phyloP scores from a whole-genome alignment of 2,888 invertebrate genomes.

The Drepana falcataria region DNA sequence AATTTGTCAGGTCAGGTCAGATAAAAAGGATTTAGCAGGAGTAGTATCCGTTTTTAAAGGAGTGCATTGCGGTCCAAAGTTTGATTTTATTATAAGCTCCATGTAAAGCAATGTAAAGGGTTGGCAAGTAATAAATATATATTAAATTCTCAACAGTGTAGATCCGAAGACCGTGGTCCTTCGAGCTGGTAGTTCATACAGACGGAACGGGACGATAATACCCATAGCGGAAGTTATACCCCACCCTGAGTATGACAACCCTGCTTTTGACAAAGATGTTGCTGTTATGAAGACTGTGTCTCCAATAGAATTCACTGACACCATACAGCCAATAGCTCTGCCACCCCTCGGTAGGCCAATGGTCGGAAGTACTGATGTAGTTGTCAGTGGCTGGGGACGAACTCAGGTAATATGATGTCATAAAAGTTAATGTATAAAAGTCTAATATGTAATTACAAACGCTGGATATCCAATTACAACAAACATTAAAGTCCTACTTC shows the following conservation, averaged over 20 bases:
- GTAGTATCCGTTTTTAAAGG: no score
- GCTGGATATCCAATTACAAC: no score
- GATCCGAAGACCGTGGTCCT: constrained; percentile 56
- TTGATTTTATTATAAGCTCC: no score
- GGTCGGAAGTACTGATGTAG: constrained; percentile 32
- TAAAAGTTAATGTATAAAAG: no score
- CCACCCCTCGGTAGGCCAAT: constrained; percentile 33
- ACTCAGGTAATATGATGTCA: constrained; percentile 34
- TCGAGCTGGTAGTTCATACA: constrained; percentile 64
- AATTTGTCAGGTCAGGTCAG: no score
- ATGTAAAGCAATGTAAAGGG: no score
- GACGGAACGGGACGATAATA: constrained; percentile 61
- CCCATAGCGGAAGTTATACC: constrained; percentile 58
- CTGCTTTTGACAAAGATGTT: constrained; percentile 62
- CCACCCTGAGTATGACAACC: constrained; percentile 56
- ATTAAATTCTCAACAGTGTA: constrained; percentile 32
- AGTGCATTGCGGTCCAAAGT: no score
- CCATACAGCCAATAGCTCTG: constrained; percentile 46
- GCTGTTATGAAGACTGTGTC: constrained; percentile 59
- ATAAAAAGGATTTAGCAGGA: no score
- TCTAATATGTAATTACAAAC: no score
- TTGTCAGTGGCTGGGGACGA: constrained; percentile 67
- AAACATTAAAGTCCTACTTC: no score
- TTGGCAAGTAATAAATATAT: not conserved
- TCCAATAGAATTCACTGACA: constrained; percentile 48